Evolutionary conservation across 2,797 vertebrate species (phyloP).

Genomic region (Natrix natrix): DNA sequence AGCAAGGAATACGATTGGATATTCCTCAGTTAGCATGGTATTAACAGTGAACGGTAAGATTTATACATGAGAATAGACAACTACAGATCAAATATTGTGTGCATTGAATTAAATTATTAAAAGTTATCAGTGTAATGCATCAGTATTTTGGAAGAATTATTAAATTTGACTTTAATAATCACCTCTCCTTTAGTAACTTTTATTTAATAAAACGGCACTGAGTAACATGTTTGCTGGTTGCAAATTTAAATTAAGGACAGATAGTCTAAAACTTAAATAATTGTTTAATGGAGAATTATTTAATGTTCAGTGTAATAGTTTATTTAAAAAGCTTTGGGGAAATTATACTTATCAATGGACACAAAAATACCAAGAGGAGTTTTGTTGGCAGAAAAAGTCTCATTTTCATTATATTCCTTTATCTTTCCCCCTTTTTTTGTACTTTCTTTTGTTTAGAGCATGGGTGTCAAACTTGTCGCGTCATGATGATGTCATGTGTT

Average conservation of each 20-base stretch:
- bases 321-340: not conserved
- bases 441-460: not conserved
- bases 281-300: not conserved
- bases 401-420: not conserved
- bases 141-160: not conserved
- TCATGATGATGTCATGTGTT: not conserved
- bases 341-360: not conserved
- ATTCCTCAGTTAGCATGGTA: constrained; percentile 89
- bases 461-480: fast-evolving
- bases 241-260: not conserved
- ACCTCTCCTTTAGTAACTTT: not conserved
- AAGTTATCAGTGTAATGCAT: not conserved
- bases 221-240: not conserved
- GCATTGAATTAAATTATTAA: not conserved
- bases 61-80: not conserved
- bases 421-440: not conserved
- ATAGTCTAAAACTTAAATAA: not conserved
- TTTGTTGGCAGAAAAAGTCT: not conserved
- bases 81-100: not conserved
- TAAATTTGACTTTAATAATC: not conserved
- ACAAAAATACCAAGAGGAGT: not conserved
- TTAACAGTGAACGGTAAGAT: constrained; percentile 90
- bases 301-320: not conserved
- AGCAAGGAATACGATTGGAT: constrained; percentile 92
- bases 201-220: not conserved